Evolutionary conservation across 2,113 vertebrate genomes (phyloP).

Genomic region (Leiothrix lutea): DNA sequence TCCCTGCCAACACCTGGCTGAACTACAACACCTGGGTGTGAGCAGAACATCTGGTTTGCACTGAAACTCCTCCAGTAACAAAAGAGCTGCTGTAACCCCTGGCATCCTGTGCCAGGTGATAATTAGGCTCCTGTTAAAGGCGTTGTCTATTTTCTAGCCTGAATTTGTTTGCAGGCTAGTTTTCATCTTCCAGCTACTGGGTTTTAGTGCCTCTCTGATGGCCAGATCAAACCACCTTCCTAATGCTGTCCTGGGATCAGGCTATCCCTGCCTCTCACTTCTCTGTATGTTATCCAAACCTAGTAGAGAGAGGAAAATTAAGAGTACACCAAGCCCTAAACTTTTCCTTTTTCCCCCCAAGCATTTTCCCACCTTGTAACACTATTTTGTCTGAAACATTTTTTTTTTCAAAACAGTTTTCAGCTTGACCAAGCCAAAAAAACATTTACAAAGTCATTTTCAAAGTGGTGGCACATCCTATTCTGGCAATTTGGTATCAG

Average conservation of each 20-base stretch:
- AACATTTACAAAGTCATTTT: background rate
- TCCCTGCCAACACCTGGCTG: background rate
- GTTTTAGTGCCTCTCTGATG: background rate
- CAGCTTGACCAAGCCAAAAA: background rate
- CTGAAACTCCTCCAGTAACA: background rate
- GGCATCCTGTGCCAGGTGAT: background rate
- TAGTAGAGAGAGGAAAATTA: background rate
- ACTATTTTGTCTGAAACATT: background rate
- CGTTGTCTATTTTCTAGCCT: background rate
- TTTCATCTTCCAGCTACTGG: background rate
- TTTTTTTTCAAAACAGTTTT: background rate
- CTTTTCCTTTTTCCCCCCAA: background rate
- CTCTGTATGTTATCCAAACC: background rate
- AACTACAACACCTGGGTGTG: background rate
- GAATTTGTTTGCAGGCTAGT: background rate
- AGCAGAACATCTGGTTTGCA: background rate
- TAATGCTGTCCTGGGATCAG: background rate
- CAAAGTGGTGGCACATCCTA: background rate
- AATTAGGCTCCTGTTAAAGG: background rate
- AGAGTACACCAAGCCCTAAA: background rate
- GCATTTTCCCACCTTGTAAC: rapidly evolving
- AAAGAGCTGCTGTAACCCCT: background rate
- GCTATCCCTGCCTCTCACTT: background rate
- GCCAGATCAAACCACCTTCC: background rate
- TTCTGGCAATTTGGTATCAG: background rate